Evolutionary conservation across 2,888 invertebrate genomes (phyloP).

Genomic region (Labia minor): DNA sequence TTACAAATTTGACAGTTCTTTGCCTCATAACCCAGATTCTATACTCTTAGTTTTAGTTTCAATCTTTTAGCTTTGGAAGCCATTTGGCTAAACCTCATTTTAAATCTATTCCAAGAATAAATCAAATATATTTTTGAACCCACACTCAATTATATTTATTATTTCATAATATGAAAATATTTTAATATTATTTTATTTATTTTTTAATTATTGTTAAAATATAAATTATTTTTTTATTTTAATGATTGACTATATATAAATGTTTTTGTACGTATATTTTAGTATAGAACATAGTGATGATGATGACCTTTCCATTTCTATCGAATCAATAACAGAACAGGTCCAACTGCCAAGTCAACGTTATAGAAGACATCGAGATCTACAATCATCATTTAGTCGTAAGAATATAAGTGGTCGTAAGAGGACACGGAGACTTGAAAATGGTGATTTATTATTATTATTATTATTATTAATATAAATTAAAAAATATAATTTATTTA

Average conservation of each 20-base stretch:
- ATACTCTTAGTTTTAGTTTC: too few species aligned
- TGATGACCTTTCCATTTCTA: background rate
- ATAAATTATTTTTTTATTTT: too few species aligned
- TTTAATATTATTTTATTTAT: background rate
- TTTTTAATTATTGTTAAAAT: too few species aligned
- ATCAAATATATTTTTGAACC: too few species aligned
- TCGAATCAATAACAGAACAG: background rate
- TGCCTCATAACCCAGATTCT: too few species aligned
- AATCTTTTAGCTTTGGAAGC: too few species aligned
- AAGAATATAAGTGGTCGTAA: background rate
- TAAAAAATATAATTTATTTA: background rate
- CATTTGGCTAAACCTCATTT: too few species aligned
- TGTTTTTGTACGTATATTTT: background rate
- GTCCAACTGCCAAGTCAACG: too few species aligned
- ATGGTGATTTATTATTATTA: background rate
- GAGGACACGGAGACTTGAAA: background rate
- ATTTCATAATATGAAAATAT: background rate
- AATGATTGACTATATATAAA: background rate
- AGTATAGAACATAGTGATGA: background rate
- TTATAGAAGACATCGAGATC: background rate
- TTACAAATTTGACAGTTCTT: too few species aligned
- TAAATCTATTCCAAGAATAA: too few species aligned
- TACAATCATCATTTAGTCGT: background rate
- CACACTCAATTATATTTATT: too few species aligned
- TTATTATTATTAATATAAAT: background rate